A percentile compares a stretch with the other conserved stretches of the same genome.
Evolutionary conservation across 1,140 invertebrate genomes (phyloP).

Genomic region (Leptinotarsa defecta): DNA sequence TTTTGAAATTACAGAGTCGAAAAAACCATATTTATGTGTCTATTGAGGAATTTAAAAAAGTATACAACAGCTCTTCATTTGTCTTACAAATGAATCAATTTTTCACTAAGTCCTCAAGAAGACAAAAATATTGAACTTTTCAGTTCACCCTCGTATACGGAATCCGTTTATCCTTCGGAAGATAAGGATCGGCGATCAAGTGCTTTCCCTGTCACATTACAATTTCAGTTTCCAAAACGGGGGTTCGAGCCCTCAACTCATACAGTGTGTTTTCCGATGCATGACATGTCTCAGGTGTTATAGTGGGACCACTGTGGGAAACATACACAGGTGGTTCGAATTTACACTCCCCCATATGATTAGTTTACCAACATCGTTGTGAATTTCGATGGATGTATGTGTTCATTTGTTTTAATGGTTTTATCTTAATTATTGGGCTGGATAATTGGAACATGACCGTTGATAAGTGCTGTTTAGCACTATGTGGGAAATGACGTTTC

Average conservation of each 20-base stretch:
- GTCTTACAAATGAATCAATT: no score
- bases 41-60: no score
- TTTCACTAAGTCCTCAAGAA: no score
- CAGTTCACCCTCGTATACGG: no score
- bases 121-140: no score
- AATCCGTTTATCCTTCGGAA: background rate
- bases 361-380: background rate
- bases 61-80: no score
- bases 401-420: slow-evolving; percentile 19
- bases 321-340: slow-evolving; percentile 16
- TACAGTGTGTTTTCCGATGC: slow-evolving; percentile 11
- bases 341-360: slow-evolving; percentile 18
- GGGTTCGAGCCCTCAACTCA: background rate
- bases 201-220: background rate
- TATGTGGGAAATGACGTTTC: background rate
- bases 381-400: slow-evolving; percentile 17
- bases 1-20: no score
- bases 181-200: background rate
- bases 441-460: slow-evolving; percentile 17
- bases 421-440: slow-evolving; percentile 22
- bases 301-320: slow-evolving; percentile 11
- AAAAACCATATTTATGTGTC: no score
- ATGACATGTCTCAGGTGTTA: slow-evolving; percentile 14
- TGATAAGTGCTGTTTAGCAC: slow-evolving; percentile 5
- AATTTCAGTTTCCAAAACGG: background rate